Conservation (phyloP, 1,140 invertebrate species). For the Coboldia fuscipes region DNA sequence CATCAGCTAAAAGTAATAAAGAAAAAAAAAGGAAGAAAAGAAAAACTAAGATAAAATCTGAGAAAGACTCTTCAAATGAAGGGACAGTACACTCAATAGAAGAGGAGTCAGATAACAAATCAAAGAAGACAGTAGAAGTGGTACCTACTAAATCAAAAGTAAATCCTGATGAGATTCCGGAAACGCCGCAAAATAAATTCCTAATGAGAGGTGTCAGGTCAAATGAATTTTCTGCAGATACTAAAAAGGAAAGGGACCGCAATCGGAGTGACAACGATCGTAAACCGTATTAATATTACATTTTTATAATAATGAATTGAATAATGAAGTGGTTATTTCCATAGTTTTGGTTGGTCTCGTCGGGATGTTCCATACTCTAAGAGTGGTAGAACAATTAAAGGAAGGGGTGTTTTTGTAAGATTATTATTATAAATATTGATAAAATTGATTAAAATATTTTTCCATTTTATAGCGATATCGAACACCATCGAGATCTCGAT, state of each 20-base stretch:
- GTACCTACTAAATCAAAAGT: too few relatives aligned
- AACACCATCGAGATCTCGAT: slow-evolving; percentile 60
- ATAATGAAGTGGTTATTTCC: background rate
- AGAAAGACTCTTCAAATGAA: too few relatives aligned
- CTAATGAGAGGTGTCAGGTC: slow-evolving; percentile 22
- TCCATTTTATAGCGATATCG: slow-evolving; percentile 41
- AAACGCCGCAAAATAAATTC: too few relatives aligned
- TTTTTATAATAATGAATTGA: background rate
- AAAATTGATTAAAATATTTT: slow-evolving; percentile 3
- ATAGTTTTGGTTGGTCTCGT: slow-evolving; percentile 18
- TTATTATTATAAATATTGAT: slow-evolving; percentile 4
- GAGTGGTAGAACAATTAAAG: slow-evolving; percentile 69
- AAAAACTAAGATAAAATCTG: slow-evolving; percentile 28
- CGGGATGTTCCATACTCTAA: slow-evolving; percentile 32
- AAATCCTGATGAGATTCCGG: too few relatives aligned
- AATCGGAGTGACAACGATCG: slow-evolving; percentile 8
- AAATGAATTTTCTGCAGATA: slow-evolving; percentile 1
- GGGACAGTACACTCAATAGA: too few relatives aligned
- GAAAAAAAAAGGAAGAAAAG: slow-evolving; percentile 22
- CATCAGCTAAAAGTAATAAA: slow-evolving; percentile 25
- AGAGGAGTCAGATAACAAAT: too few relatives aligned
- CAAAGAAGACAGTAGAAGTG: too few relatives aligned
- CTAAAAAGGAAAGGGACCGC: slow-evolving; percentile 8
- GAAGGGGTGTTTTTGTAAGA: slow-evolving; percentile 71
- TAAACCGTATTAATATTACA: slow-evolving; percentile 8